These are phyloP conservation scores for Athalia rosae DNA, from an alignment of 2,888 invertebrate species.

Conservation along the genomic window DNA sequence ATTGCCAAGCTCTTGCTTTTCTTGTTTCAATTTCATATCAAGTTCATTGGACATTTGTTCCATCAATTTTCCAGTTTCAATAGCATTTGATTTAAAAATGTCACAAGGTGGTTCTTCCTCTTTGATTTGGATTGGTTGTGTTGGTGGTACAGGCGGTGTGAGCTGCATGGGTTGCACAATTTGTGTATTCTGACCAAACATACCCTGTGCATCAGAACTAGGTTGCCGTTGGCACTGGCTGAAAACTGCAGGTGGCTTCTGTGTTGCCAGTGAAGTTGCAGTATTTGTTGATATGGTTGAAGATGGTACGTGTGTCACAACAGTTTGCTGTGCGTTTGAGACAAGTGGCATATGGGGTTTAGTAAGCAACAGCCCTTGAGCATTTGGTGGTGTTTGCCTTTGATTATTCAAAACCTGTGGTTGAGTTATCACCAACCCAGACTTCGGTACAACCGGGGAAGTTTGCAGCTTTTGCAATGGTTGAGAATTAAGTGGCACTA, in stretches of 20 bases:
- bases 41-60: conserved; percentile 52
- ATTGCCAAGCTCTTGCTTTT: conserved; percentile 49
- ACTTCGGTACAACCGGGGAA: conserved; percentile 52
- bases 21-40: conserved; percentile 54
- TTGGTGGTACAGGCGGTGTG: conserved; percentile 56
- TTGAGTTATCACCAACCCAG: conserved; percentile 49
- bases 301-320: conserved; percentile 58
- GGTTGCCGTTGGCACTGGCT: conserved; percentile 28
- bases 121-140: conserved; percentile 52
- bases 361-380: conserved; percentile 57
- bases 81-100: conserved; percentile 24
- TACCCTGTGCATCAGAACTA: conserved; percentile 31
- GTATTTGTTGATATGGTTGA: conserved; percentile 53
- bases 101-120: conserved; percentile 52
- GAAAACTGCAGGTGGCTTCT: conserved; percentile 52
- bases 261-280: conserved; percentile 44
- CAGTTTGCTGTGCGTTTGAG: conserved; percentile 61
- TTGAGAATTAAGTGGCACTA: conserved; percentile 62
- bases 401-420: conserved; percentile 46
- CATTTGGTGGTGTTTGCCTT: conserved; percentile 53
- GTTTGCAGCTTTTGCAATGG: conserved; percentile 53
- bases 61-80: conserved; percentile 48
- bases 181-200: conserved; percentile 49
- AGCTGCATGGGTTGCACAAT: conserved; percentile 60
- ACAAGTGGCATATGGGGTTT: conserved; percentile 62